These are phyloP conservation scores for Vidua chalybeata DNA, from an alignment of 2,113 vertebrate species.

Conservation along the genomic window DNA sequence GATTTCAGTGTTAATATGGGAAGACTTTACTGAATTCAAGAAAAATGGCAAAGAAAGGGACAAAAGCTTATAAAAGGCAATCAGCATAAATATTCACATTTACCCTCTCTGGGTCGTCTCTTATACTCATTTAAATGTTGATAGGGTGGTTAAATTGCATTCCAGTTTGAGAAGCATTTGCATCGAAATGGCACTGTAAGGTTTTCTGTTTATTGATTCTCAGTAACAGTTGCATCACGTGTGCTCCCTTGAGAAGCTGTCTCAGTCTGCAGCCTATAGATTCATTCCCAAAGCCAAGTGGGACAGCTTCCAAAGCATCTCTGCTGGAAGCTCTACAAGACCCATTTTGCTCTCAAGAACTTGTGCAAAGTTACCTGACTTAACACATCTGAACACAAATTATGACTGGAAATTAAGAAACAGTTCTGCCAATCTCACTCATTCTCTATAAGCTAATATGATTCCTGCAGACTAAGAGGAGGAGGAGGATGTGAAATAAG, in stretches of 20 bases:
- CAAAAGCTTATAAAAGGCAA: neutral
- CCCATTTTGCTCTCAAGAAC: neutral
- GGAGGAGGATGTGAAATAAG: neutral
- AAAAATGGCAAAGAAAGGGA: neutral
- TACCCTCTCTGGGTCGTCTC: neutral
- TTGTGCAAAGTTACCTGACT: neutral
- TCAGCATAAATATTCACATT: neutral
- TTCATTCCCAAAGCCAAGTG: neutral
- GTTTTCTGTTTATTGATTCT: neutral
- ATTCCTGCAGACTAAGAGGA: neutral
- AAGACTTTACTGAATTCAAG: neutral
- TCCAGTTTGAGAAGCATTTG: neutral
- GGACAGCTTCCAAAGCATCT: neutral
- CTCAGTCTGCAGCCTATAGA: neutral
- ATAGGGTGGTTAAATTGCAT: neutral
- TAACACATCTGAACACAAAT: neutral
- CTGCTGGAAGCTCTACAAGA: neutral
- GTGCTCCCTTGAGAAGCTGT: neutral
- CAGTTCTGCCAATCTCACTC: neutral
- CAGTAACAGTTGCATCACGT: neutral
- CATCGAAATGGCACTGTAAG: neutral
- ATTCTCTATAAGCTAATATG: neutral
- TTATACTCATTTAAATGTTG: neutral
- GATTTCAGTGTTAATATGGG: neutral
- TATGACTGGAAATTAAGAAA: neutral